Base-by-base conservation (phyloP, 2,113 vertebrate genomes). In the Atherinomorus stipes region DNA sequence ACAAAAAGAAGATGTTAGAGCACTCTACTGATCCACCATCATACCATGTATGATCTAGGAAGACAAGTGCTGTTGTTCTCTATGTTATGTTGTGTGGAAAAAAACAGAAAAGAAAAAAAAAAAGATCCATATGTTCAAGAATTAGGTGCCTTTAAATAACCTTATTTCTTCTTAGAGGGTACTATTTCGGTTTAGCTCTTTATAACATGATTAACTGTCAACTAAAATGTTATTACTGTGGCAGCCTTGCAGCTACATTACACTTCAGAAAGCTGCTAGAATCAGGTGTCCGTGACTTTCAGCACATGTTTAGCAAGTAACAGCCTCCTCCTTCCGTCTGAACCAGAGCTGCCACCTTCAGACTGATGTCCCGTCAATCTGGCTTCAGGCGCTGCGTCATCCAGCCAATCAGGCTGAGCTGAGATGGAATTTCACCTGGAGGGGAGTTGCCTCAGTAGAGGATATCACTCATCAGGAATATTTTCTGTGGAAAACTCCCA, bases 371-470 rank as follows among this genome's bases (percentile, higher is more conserved):
- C 52, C 71, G 74, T 62, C 57, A 72, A 34, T 81, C 21, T 61
- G 26, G 60, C 78, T 60, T 62, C 37, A 34, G 76, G 78, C 38
- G 1, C 70, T 78, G 50, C 76, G 71, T 63, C 53, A 40, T 50
- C 47, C 73, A 71, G 64, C 69, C 22, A 47, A 67, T 78, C 68
- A 53, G n/a, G 61, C 57, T 47, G 53, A 71, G 51, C 61, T 47
- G 10, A 66, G 74, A 45, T 81, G 64, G 80, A 83, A 83, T 82
- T 78, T 80, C 58, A 85, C 83, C 77, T 86, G 61, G 19, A 83
- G 74, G 78, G 26, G 71, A 77, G 71, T 19, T 11, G 66, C 69
- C 71, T 70, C 38, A 65, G 71, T 59, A 83, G 54, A 74, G 58
- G 52, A 73, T n/a, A 7, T 21, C 12, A 8, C 40, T 78, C 45